Base-by-base conservation (phyloP, 2,797 vertebrate genomes). In the Tolypeutes matacus region DNA sequence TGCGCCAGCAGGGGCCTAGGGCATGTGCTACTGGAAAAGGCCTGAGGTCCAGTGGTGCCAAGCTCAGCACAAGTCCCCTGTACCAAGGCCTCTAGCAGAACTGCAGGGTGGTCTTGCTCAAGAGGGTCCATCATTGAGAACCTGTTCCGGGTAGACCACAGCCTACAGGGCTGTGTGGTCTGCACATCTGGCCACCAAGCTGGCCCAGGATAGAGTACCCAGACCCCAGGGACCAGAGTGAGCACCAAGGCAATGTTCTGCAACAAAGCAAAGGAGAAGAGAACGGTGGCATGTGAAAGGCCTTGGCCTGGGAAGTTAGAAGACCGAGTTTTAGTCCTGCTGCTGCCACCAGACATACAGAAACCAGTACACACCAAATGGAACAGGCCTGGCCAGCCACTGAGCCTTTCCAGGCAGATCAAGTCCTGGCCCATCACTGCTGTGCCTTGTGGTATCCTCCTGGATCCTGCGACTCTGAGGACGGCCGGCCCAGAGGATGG, bases 361-460 rank as follows among this genome's bases (percentile, higher is more conserved):
- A 46, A 46, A 9, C 46, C 5, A 46, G 46, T 46, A 46, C 11
- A 9, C 46, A 46, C 46, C 10, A 78, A 15, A 6, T n/a, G 42
- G 49, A 29, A 75, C 0, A n/a, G 13, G 11, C 13, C 27, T 23
- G 25, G 39, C 49, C 10, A n/a, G 7, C n/a, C 7, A 3, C 0
- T 23, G 27, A 56, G 70, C 39, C 21, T 65, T 4, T 25, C 72
- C 6, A 29, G 7, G 25, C 42, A 65, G 70, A 76, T 14, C n/a
- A 62, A 93, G 73, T 42, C 56, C 56, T 51, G 42, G 27, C 42
- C 39, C 2, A 17, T 20, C 53, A 36, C 20, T 27, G 46, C 29
- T 73, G 2, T 1, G 11, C 53, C 7, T 93, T 36, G 9, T 34
- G 60, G 34, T 7, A 34, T 70, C 39, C 34, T 58, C 12, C 10